Evolutionary conservation across 2,888 invertebrate species (phyloP).

Genomic region (Cerastis rubricosa): DNA sequence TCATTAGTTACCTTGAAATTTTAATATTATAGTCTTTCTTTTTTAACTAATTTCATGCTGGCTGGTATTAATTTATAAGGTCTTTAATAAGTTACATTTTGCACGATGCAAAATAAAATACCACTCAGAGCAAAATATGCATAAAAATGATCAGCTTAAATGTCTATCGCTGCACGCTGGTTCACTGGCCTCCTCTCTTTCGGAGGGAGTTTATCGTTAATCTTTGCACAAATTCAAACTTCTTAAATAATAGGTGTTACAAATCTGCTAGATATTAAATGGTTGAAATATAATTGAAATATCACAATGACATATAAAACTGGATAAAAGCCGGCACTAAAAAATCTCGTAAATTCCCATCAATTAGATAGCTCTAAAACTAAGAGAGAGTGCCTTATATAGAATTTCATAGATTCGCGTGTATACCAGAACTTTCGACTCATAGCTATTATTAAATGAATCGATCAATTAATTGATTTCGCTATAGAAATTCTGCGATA

Average conservation of each 20-base stretch:
- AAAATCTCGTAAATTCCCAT: constrained; percentile 7
- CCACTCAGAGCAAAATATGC: not conserved
- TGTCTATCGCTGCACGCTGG: not conserved
- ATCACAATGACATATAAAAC: constrained; percentile 7
- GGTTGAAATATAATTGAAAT: not conserved
- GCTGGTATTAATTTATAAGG: not conserved
- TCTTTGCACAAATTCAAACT: not conserved
- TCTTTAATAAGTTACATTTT: not conserved
- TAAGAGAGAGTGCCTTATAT: constrained; percentile 42
- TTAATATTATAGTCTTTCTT: not conserved
- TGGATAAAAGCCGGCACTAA: constrained; percentile 5
- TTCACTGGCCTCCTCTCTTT: not conserved
- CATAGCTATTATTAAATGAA: constrained; percentile 37
- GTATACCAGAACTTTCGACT: constrained; percentile 58
- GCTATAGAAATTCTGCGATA: constrained; percentile 55
- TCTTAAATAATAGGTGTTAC: not conserved
- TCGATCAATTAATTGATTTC: constrained; percentile 60
- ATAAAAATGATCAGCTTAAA: not conserved
- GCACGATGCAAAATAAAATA: not conserved
- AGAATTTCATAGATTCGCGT: constrained; percentile 46
- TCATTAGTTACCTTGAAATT: constrained; percentile 9
- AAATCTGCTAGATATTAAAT: not conserved
- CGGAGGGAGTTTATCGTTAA: not conserved
- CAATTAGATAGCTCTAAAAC: constrained; percentile 41
- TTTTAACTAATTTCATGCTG: not conserved